phyloP scores from a whole-genome alignment of 1,140 invertebrate species.

The Lerema accius region DNA sequence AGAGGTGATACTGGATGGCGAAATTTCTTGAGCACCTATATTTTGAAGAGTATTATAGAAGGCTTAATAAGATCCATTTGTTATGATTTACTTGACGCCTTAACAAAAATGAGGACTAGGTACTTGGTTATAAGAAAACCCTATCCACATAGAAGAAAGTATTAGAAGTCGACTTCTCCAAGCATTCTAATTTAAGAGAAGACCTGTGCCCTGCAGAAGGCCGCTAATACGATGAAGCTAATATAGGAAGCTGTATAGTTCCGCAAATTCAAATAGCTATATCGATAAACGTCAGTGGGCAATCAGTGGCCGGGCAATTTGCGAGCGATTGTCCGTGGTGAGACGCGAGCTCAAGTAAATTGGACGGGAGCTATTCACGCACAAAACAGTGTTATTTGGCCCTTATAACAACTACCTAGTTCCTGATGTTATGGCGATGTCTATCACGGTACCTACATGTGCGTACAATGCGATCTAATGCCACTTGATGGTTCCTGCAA shows the following conservation, averaged over 20 bases:
- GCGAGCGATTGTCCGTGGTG: constrained; percentile 73
- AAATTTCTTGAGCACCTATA: no score
- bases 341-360: constrained; percentile 69
- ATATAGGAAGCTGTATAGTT: constrained; percentile 39
- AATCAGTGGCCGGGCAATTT: constrained; percentile 75
- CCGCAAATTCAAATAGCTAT: constrained; percentile 54
- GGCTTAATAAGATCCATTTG: no score
- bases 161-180: no score
- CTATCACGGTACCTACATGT: constrained; percentile 6
- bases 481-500: constrained; percentile 26
- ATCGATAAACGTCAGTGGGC: constrained; percentile 75
- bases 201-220: background rate
- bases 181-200: no score
- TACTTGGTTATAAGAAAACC: no score
- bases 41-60: no score
- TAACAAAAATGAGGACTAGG: no score
- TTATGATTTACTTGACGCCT: no score
- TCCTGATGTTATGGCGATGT: constrained; percentile 36
- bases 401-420: constrained; percentile 39
- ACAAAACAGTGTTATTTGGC: constrained; percentile 54
- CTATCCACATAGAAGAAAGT: no score
- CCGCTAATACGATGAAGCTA: constrained; percentile 3
- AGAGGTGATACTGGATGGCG: no score
- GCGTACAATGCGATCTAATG: constrained; percentile 18
- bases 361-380: constrained; percentile 61